Percentiles rank a stretch among this genome's conserved stretches.
phyloP scores from a whole-genome alignment of 2,797 vertebrate genomes.

The Cheirogaleus major region DNA sequence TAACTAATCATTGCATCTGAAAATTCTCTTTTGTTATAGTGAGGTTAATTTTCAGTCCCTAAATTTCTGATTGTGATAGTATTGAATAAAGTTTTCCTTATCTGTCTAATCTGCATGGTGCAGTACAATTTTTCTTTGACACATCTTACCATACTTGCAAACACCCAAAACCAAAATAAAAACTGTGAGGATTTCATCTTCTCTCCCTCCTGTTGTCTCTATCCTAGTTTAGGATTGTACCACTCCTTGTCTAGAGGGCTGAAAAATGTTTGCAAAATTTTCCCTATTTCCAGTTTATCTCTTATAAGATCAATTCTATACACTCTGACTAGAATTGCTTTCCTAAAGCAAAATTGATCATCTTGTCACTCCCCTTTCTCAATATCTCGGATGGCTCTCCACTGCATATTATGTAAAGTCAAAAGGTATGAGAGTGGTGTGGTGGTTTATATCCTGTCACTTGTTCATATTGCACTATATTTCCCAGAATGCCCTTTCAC shows the following conservation, averaged over 20 bases:
- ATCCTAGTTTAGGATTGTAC: background rate
- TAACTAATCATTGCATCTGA: background rate
- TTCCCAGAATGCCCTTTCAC: background rate
- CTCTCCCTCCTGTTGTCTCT: background rate
- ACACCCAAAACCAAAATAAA: background rate
- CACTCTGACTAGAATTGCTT: background rate
- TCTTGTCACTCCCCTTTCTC: background rate
- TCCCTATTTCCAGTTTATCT: background rate
- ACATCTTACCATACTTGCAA: background rate
- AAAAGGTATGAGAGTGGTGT: background rate
- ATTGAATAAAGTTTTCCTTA: background rate
- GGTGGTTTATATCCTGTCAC: background rate
- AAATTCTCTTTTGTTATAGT: background rate
- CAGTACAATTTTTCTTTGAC: background rate
- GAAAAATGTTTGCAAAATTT: background rate
- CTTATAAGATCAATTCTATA: background rate
- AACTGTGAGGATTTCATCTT: background rate
- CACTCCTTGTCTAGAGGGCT: background rate
- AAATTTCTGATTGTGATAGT: background rate
- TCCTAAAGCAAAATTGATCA: background rate
- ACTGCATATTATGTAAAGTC: background rate
- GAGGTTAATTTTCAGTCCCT: background rate
- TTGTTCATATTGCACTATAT: background rate
- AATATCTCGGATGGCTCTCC: background rate
- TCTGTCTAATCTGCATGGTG: background rate